Percentiles rank a stretch among this genome's conserved stretches.
These are phyloP conservation scores for Neodiprion fabricii DNA, from an alignment of 1,140 invertebrate genomes.

Conservation along the genomic window DNA sequence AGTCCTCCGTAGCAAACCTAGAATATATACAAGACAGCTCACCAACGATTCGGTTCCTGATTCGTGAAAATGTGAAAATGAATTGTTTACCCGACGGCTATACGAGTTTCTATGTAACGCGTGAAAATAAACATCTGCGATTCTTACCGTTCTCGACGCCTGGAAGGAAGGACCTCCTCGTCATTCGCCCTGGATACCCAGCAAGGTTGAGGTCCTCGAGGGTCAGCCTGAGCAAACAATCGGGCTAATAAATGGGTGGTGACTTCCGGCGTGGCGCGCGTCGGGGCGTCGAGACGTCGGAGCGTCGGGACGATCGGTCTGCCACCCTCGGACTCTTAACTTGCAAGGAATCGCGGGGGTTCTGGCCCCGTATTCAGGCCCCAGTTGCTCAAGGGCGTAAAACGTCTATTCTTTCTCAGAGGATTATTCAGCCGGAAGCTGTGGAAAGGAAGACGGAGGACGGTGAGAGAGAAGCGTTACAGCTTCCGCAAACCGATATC, in stretches of 20 bases:
- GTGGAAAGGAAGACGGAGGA: too few species aligned
- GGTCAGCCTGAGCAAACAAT: constrained; percentile 25
- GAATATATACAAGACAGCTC: too few species aligned
- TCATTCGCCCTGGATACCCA: constrained; percentile 28
- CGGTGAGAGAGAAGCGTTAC: too few species aligned
- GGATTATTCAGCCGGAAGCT: too few species aligned
- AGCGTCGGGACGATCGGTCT: not conserved
- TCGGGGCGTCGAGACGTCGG: not conserved
- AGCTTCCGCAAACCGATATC: too few species aligned
- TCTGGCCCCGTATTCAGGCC: too few species aligned
- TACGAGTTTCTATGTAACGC: not conserved
- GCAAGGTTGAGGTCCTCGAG: constrained; percentile 31
- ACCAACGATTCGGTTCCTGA: too few species aligned
- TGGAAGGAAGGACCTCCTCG: not conserved
- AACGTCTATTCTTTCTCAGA: too few species aligned
- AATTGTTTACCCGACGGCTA: not conserved
- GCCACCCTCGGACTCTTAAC: not conserved
- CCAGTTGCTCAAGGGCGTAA: too few species aligned
- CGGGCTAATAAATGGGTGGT: constrained; percentile 30
- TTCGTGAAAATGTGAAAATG: not conserved
- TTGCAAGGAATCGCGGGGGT: not conserved
- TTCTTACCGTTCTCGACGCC: not conserved
- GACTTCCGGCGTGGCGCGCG: constrained; percentile 15
- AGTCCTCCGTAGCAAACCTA: not conserved
- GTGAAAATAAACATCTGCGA: constrained; percentile 21